phyloP scores from a whole-genome alignment of 2,113 vertebrate species.

The Hippocampus mohnikei region DNA sequence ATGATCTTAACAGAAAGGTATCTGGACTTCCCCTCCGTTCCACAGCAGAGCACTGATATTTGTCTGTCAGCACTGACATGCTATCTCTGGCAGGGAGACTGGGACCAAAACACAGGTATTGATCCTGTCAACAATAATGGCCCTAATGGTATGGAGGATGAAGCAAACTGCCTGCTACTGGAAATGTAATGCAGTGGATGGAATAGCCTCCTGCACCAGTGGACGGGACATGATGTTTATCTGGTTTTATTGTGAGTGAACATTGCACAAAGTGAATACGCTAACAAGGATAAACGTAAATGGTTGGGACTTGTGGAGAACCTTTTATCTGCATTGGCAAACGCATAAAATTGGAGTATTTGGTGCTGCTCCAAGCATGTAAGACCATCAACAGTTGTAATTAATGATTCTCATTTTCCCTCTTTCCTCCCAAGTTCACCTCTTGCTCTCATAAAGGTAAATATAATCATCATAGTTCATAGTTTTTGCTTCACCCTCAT shows the following conservation, averaged over 20 bases:
- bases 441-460: not conserved
- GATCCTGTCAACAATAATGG: slow-evolving; percentile 98
- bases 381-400: slow-evolving; percentile 2
- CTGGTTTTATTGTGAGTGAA: slow-evolving; percentile 41
- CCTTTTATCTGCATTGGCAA: slow-evolving; percentile 8
- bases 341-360: not conserved
- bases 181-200: slow-evolving; percentile 74
- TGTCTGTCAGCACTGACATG: slow-evolving; percentile 97
- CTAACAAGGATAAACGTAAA: slow-evolving; percentile 24
- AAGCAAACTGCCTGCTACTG: slow-evolving; percentile 75
- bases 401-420: not conserved
- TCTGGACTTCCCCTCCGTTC: slow-evolving; percentile 61
- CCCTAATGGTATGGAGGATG: slow-evolving; percentile 89
- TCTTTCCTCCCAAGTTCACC: not conserved
- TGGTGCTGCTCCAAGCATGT: slow-evolving; percentile 5
- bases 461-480: not conserved
- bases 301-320: slow-evolving; percentile 5
- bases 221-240: slow-evolving; percentile 40
- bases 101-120: slow-evolving; percentile 96
- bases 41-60: slow-evolving; percentile 86
- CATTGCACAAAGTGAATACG: slow-evolving; percentile 20
- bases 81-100: slow-evolving; percentile 91
- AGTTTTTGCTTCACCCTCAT: not conserved
- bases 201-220: slow-evolving; percentile 26
- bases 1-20: slow-evolving; percentile 65